A percentile compares a stretch with the other conserved stretches of the same genome.
Conservation (phyloP, 2,797 vertebrate species). For the Peromyscus eremicus region DNA sequence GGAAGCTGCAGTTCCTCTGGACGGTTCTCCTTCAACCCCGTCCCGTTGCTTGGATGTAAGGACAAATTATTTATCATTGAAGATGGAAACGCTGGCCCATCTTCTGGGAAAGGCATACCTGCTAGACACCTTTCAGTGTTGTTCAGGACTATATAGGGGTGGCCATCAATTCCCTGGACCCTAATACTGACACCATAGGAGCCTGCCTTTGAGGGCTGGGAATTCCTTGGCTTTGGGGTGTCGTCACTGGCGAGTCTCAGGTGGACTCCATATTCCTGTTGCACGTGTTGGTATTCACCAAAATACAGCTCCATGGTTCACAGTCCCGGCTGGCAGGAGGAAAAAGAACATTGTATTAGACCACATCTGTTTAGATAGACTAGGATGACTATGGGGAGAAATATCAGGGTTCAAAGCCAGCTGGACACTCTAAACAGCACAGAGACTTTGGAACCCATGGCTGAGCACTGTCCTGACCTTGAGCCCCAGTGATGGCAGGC, state of each 20-base stretch:
- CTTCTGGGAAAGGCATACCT: conserved; percentile 79
- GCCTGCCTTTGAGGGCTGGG: conserved; percentile 89
- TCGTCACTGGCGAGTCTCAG: conserved; percentile 84
- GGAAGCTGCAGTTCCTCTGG: conserved; percentile 83
- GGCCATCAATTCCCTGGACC: conserved; percentile 98
- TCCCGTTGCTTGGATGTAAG: conserved; percentile 87
- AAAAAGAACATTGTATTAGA: not conserved
- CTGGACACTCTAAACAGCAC: conserved; percentile 5
- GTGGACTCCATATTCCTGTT: conserved; percentile 89
- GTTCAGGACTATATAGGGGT: conserved; percentile 98
- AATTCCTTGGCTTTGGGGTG: conserved; percentile 83
- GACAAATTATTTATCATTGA: conserved; percentile 86
- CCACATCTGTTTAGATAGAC: not conserved
- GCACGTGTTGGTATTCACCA: conserved; percentile 89
- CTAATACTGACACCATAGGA: conserved; percentile 98
- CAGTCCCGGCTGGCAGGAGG: conserved; percentile 62
- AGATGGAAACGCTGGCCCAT: conserved; percentile 79
- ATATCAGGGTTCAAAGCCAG: conserved; percentile 51
- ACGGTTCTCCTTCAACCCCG: conserved; percentile 86
- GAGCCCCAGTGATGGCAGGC: fast-evolving
- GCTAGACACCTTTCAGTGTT: conserved; percentile 92
- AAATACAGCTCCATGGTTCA: conserved; percentile 94
- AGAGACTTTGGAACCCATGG: conserved; percentile 1
- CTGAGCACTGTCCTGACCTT: not conserved
- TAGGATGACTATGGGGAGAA: not conserved